Base-by-base conservation (phyloP, 2,113 vertebrate species). In the Uria lomvia region DNA sequence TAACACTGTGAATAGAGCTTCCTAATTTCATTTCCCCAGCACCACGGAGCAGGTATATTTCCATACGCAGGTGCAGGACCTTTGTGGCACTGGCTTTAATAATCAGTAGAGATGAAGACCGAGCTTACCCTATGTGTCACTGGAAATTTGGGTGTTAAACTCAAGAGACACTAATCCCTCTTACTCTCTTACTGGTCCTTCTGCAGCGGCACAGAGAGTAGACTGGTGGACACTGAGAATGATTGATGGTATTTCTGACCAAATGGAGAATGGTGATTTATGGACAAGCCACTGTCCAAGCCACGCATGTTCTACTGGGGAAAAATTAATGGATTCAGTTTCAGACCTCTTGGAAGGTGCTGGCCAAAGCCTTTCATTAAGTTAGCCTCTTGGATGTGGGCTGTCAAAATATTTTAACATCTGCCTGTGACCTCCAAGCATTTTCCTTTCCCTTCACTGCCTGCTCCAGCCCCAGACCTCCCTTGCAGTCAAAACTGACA, bases 331-430 rank as follows among this genome's bases (percentile, higher is more conserved):
- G 88, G 93, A 96, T 97, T 96, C 96, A 30, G 89, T 97, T 97
- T 95, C 95, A 92, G 90, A 96, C 91, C 93, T 88, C 65, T 94
- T 92, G 85, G 88, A 97, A 96, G 92, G 75, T 97, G 84, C 86
- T 95, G 93, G 97, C 91, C 95, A 90, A 94, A 91, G 85, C 91
- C 92, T 96, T 96, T 96, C 96, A 92, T 97, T 97, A 97, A 82
- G 92, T 97, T 97, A 95, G 90, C 88, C 88, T 96, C 92, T 97
- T 96, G 90, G 92, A 96, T 97, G 81, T 90, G 90, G 92, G 77
- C 86, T 97, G 98, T 98, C 98, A 98, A 98, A 98, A 97, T 97
- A 97, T 97, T 97, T 98, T 97, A 97, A 95, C 90, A 94, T 97
- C 94, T 82, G 66, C 72, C 81, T 88, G 78, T 84, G 96, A 96